Conservation (phyloP, 1,140 invertebrate species). For the Palaemon carinicauda region DNA sequence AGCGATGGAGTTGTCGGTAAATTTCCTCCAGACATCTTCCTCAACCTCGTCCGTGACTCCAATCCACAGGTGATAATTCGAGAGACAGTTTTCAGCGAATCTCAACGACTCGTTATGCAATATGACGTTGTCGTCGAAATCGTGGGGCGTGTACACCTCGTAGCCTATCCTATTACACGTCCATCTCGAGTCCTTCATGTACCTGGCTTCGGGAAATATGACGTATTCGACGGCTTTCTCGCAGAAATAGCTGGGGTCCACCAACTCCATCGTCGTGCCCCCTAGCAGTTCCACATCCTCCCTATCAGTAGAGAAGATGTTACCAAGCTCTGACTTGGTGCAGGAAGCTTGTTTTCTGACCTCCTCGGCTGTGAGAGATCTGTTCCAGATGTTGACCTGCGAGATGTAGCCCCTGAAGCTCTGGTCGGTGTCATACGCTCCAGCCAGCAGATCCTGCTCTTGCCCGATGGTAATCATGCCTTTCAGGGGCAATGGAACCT, state of each 20-base stretch:
- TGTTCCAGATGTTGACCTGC: conserved; percentile 38
- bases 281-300: conserved; percentile 16
- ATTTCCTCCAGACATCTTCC: conserved; percentile 29
- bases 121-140: not conserved
- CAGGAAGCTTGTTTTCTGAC: conserved; percentile 1
- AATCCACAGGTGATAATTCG: conserved; percentile 6
- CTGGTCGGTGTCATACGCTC: conserved; percentile 1
- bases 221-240: not conserved
- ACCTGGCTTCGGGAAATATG: conserved; percentile 1
- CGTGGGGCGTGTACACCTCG: not conserved
- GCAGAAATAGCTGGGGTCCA: not conserved
- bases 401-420: conserved; percentile 11
- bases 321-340: not conserved
- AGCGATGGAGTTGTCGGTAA: not conserved
- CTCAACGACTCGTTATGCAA: not conserved
- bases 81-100: not conserved
- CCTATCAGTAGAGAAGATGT: conserved; percentile 30
- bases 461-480: conserved; percentile 15
- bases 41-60: conserved; percentile 6
- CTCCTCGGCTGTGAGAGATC: not conserved
- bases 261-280: not conserved
- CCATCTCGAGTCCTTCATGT: not conserved
- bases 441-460: conserved; percentile 7
- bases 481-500: not conserved
- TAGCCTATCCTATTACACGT: not conserved